Conservation (phyloP, 2,113 vertebrate species). For the Mystacornis crossleyi region DNA sequence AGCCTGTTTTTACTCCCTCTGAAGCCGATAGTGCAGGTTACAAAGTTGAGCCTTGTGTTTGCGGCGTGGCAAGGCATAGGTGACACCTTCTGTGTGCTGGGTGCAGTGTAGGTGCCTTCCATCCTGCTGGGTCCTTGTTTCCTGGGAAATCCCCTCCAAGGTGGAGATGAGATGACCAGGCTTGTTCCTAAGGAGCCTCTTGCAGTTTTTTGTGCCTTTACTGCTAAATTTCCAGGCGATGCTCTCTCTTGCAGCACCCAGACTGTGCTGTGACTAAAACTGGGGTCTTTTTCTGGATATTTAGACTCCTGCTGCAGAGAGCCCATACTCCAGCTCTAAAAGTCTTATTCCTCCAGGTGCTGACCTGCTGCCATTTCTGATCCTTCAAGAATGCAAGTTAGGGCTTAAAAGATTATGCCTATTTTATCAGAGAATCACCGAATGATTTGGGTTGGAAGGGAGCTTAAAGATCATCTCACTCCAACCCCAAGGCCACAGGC, state of each 20-base stretch:
- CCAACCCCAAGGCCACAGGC: fast-evolving
- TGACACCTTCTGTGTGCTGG: neutral
- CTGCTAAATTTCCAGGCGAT: neutral
- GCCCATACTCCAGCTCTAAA: fast-evolving
- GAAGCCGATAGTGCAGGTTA: neutral
- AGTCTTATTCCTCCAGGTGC: neutral
- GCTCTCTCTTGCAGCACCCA: neutral
- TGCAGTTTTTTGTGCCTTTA: neutral
- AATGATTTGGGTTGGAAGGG: neutral
- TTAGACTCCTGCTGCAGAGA: neutral
- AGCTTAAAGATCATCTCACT: neutral
- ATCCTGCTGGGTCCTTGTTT: neutral
- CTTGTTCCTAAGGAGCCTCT: neutral
- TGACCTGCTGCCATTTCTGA: neutral
- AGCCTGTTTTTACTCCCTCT: fast-evolving
- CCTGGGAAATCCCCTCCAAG: neutral
- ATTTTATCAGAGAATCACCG: neutral
- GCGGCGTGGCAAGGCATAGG: fast-evolving
- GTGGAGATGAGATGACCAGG: neutral
- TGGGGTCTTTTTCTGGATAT: neutral
- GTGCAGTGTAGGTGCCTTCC: neutral
- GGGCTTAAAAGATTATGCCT: neutral
- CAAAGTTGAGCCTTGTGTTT: neutral
- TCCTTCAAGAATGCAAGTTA: neutral
- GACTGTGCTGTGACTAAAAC: neutral